phyloP scores from a whole-genome alignment of 1,140 invertebrate species.

The Musca domestica region DNA sequence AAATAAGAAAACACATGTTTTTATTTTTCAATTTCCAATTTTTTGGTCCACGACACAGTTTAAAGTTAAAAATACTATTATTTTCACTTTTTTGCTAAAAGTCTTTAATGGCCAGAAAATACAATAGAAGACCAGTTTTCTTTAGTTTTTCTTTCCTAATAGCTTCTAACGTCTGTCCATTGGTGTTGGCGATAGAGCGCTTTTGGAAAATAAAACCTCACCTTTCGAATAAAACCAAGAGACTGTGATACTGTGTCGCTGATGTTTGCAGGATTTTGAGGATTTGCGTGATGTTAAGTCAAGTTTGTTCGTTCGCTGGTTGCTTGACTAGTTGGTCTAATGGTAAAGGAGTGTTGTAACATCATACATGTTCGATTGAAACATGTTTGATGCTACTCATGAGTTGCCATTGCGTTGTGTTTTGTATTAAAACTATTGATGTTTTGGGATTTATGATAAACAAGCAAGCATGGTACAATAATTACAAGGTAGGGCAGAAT shows the following conservation, averaged over 20 bases:
- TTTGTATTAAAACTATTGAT: no score
- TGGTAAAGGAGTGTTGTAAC: constrained; percentile 14
- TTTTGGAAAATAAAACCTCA: constrained; percentile 29
- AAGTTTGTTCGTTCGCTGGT: not conserved
- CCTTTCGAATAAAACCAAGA: constrained; percentile 29
- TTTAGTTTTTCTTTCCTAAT: not conserved
- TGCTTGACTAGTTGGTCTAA: not conserved
- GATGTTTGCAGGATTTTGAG: constrained; percentile 23
- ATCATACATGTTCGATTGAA: not conserved
- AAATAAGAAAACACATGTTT: no score
- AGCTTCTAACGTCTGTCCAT: not conserved
- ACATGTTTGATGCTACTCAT: not conserved
- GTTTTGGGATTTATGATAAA: no score
- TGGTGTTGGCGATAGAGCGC: constrained; percentile 2
- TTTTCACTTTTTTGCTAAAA: constrained; percentile 3
- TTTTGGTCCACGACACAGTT: not conserved
- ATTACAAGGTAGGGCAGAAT: no score
- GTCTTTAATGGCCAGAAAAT: constrained; percentile 10
- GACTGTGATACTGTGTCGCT: constrained; percentile 22
- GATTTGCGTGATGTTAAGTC: constrained; percentile 2
- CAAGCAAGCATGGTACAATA: no score
- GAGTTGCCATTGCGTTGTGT: not conserved
- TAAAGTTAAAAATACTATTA: not conserved
- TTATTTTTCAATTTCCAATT: not conserved
- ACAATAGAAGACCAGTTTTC: not conserved